phyloP scores from a whole-genome alignment of 2,113 vertebrate species.

The Aptenodytes patagonicus region DNA sequence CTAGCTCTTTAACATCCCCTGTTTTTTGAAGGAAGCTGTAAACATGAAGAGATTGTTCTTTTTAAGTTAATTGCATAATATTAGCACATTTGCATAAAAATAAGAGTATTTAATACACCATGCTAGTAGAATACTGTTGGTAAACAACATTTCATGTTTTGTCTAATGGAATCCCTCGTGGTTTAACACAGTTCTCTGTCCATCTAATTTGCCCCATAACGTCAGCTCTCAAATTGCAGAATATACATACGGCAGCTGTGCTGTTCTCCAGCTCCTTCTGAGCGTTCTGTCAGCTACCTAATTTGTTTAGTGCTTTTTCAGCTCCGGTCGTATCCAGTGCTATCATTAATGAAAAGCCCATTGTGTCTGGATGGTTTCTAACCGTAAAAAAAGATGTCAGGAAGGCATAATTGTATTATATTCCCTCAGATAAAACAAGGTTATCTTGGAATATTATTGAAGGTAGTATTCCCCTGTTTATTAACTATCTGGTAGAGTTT shows the following conservation, averaged over 20 bases:
- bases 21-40: neutral
- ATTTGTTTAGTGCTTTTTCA: constrained; percentile 34
- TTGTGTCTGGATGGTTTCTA: neutral
- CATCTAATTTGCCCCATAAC: neutral
- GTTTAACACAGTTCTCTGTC: neutral
- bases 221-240: neutral
- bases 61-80: neutral
- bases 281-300: neutral
- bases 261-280: neutral
- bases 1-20: neutral
- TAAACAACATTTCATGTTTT: neutral
- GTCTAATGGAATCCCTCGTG: neutral
- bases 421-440: neutral
- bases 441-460: neutral
- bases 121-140: neutral
- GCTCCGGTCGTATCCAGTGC: neutral
- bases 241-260: neutral
- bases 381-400: neutral
- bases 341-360: constrained; percentile 32
- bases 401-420: neutral
- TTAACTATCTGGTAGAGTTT: neutral
- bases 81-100: neutral
- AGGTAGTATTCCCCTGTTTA: neutral
- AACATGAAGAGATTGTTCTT: neutral
- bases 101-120: neutral